These are phyloP conservation scores for Anastatus disparis DNA, from an alignment of 1,140 invertebrate genomes.

Conservation along the genomic window DNA sequence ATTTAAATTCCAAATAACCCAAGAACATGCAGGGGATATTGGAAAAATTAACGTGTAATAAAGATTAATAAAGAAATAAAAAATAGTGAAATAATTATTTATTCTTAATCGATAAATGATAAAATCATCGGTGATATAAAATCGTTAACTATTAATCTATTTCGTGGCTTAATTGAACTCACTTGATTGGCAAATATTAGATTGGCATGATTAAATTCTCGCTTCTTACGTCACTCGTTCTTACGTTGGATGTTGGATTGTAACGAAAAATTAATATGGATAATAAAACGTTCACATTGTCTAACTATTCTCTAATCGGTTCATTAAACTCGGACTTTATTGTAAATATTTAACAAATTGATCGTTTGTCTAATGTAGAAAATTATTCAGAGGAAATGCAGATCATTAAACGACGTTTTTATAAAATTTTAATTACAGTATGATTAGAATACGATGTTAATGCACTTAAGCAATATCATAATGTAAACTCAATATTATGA, in stretches of 20 bases:
- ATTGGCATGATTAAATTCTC: conserved; percentile 34
- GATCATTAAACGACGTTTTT: conserved; percentile 44
- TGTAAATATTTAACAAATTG: conserved; percentile 22
- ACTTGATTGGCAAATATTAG: conserved; percentile 16
- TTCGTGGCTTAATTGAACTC: not conserved
- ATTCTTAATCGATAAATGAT: conserved; percentile 5
- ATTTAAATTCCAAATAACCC: not conserved
- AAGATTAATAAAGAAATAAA: no score
- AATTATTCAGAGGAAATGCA: conserved; percentile 38
- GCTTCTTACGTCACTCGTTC: conserved; percentile 22
- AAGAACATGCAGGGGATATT: no score
- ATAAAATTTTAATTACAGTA: not conserved
- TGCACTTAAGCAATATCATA: no score
- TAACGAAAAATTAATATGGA: conserved; percentile 18
- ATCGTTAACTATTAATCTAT: conserved; percentile 15
- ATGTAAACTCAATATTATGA: no score
- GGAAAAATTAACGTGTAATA: no score
- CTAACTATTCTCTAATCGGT: conserved; percentile 1
- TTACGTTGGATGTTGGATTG: no score
- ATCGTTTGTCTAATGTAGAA: conserved; percentile 12
- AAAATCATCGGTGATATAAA: conserved; percentile 1
- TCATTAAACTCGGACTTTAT: conserved; percentile 7
- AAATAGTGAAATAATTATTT: no score
- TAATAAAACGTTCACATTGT: conserved; percentile 14
- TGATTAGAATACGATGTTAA: no score